These are phyloP conservation scores for Hirtodrosophila confusa DNA, from an alignment of 2,888 invertebrate genomes.

Conservation along the genomic window DNA sequence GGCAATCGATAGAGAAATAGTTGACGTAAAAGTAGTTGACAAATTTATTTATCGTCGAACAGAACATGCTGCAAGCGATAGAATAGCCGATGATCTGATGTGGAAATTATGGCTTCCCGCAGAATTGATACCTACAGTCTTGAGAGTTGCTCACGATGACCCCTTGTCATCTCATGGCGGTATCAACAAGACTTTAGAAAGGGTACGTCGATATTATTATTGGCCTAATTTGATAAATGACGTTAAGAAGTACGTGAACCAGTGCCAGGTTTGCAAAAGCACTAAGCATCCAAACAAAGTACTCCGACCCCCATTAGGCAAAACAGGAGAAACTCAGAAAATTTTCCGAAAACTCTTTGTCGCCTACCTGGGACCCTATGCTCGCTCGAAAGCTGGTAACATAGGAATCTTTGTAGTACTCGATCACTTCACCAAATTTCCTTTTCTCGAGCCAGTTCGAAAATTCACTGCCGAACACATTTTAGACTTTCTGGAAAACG, in stretches of 20 bases:
- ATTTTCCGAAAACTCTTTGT: not conserved
- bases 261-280: not conserved
- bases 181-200: constrained; percentile 3
- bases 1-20: too few species aligned
- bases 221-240: not conserved
- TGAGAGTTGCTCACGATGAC: too few species aligned
- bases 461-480: constrained; percentile 11
- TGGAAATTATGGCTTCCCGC: too few species aligned
- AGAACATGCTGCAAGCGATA: too few species aligned
- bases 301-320: not conserved
- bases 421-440: constrained; percentile 21
- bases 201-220: not conserved
- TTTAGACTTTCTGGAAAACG: constrained; percentile 17
- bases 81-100: too few species aligned
- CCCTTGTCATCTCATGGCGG: not conserved
- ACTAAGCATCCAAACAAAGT: not conserved
- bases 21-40: too few species aligned
- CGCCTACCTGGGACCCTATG: constrained; percentile 5
- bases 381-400: not conserved
- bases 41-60: too few species aligned
- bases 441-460: constrained; percentile 4
- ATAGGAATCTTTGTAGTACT: constrained; percentile 25
- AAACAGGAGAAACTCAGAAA: not conserved
- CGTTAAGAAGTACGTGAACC: not conserved
- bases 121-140: too few species aligned